A percentile compares a stretch with the other conserved stretches of the same genome.
Conservation (phyloP, 2,888 invertebrate genomes). For the Lasius platythorax region DNA sequence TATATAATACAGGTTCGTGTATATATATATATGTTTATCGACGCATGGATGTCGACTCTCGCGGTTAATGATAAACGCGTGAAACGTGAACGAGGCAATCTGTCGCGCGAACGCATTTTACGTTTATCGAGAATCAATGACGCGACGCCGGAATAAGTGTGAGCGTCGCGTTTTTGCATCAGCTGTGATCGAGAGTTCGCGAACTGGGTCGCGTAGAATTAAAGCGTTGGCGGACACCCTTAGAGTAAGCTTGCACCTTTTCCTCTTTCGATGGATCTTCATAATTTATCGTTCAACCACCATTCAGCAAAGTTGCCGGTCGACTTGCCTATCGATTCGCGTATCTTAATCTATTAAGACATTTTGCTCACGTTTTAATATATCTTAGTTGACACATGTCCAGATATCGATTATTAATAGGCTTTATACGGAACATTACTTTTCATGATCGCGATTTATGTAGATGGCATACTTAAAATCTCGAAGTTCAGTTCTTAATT, state of each 20-base stretch:
- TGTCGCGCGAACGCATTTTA: conserved; percentile 33
- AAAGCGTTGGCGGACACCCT: conserved; percentile 35
- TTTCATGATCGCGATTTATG: neutral
- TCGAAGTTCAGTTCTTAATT: neutral
- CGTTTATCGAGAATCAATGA: conserved; percentile 54
- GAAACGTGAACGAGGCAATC: conserved; percentile 12
- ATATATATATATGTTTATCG: neutral
- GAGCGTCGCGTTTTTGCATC: conserved; percentile 32
- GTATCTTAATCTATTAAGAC: neutral
- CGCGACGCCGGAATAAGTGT: conserved; percentile 1
- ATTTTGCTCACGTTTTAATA: neutral
- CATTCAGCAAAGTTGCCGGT: neutral
- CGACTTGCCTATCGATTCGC: conserved; percentile 28
- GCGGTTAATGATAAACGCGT: conserved; percentile 20
- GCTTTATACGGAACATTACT: neutral
- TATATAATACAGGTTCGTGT: too few species aligned
- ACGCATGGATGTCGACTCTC: neutral
- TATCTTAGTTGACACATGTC: neutral
- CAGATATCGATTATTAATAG: neutral
- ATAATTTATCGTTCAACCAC: conserved; percentile 38
- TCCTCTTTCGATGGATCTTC: conserved; percentile 38
- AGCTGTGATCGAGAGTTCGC: conserved; percentile 37
- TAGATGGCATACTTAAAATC: neutral
- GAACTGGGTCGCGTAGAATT: conserved; percentile 34
- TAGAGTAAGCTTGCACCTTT: conserved; percentile 23